phyloP scores from a whole-genome alignment of 2,797 vertebrate genomes.

The Enteromius afrohamiltoni region DNA sequence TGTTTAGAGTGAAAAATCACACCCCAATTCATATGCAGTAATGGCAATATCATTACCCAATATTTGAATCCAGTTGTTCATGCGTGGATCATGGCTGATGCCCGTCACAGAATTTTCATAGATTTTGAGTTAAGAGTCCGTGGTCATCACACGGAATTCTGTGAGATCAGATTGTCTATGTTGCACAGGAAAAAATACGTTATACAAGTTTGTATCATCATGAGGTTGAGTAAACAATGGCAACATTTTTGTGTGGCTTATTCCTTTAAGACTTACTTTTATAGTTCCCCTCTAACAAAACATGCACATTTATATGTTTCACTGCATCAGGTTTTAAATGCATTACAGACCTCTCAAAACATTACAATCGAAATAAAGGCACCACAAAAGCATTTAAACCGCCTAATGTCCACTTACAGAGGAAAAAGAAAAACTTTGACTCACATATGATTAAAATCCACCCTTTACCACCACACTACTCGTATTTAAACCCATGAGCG shows the following conservation, averaged over 20 bases:
- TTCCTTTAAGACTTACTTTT: not conserved
- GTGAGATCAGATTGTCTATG: not conserved
- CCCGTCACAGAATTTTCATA: too few species aligned
- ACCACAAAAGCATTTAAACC: constrained; percentile 3
- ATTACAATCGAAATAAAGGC: not conserved
- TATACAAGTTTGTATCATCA: not conserved
- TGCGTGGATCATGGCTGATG: too few species aligned
- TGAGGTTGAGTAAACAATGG: not conserved
- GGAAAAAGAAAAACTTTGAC: not conserved
- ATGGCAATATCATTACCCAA: too few species aligned
- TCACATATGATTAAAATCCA: not conserved
- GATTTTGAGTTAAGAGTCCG: too few species aligned
- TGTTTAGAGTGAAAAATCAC: too few species aligned
- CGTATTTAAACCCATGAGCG: constrained; percentile 10
- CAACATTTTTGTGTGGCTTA: not conserved
- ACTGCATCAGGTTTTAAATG: constrained; percentile 20
- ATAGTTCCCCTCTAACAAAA: constrained; percentile 23
- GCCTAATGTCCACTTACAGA: constrained; percentile 10
- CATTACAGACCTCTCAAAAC: constrained; percentile 2
- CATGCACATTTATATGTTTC: constrained; percentile 7
- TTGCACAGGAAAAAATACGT: not conserved
- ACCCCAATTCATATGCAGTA: too few species aligned
- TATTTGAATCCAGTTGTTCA: too few species aligned
- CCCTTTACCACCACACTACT: not conserved
- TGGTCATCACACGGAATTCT: too few species aligned